Evolutionary conservation across 2,888 invertebrate genomes (phyloP).

Genomic region (Himalopsyche anomala): DNA sequence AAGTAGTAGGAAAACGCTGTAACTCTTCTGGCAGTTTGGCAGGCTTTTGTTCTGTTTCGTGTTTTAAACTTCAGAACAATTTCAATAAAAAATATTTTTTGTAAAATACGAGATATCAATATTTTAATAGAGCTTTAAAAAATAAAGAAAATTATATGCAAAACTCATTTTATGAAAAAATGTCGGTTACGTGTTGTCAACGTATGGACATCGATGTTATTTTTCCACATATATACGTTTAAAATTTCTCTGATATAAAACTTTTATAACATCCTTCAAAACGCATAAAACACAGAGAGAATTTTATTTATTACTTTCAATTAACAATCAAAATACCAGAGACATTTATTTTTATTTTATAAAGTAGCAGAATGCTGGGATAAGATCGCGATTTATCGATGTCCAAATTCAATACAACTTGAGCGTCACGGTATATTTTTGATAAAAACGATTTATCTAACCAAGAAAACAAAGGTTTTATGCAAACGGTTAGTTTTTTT

Average conservation of each 20-base stretch:
- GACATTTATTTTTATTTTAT: slow-evolving; percentile 7
- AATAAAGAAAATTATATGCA: no score
- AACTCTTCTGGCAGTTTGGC: no score
- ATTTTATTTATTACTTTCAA: slow-evolving; percentile 20
- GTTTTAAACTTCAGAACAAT: no score
- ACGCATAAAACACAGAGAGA: background rate
- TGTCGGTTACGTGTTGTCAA: no score
- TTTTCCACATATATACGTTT: background rate
- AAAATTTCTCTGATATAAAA: background rate
- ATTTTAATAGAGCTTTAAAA: no score
- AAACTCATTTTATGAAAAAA: no score
- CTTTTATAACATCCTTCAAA: background rate
- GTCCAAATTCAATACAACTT: slow-evolving; percentile 5
- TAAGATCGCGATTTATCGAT: slow-evolving; percentile 10
- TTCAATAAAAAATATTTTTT: no score
- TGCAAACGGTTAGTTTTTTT: background rate
- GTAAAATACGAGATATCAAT: no score
- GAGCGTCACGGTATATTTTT: background rate
- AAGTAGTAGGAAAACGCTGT: no score
- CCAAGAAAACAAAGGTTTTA: background rate
- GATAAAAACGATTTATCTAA: background rate
- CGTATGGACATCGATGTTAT: background rate
- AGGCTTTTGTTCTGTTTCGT: no score
- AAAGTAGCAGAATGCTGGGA: background rate
- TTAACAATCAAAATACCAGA: background rate